Evolutionary conservation across 2,113 vertebrate genomes (phyloP).

Genomic region (Telmatochromis sp.): DNA sequence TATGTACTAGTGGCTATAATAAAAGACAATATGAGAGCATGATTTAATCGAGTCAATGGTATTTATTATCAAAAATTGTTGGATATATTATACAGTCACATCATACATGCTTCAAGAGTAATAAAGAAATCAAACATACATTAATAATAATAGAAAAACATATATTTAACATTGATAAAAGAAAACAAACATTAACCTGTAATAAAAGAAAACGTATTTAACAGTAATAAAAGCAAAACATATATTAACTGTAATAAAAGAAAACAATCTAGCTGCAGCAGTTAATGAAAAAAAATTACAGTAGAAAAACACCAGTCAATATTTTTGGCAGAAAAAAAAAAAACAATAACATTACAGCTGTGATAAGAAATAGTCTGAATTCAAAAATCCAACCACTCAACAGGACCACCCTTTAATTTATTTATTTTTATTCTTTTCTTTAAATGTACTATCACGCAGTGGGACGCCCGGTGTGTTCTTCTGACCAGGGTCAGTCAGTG

Average conservation of each 20-base stretch:
- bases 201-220: background rate
- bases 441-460: accelerated
- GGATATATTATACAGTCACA: background rate
- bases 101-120: background rate
- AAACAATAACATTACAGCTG: accelerated
- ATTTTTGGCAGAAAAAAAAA: background rate
- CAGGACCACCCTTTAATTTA: accelerated
- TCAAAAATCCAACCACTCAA: background rate
- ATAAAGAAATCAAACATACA: background rate
- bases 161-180: background rate
- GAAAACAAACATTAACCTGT: background rate
- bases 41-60: background rate
- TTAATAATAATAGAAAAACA: background rate
- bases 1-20: background rate
- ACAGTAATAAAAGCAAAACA: too few species aligned
- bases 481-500: background rate
- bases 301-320: accelerated
- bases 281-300: background rate
- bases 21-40: background rate
- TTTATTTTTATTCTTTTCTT: background rate
- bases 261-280: background rate
- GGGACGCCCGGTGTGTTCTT: accelerated
- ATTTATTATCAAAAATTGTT: background rate
- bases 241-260: too few species aligned
- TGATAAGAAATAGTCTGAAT: background rate